Conservation (phyloP, 2,797 vertebrate species). For the Spondyliosoma cantharus region DNA sequence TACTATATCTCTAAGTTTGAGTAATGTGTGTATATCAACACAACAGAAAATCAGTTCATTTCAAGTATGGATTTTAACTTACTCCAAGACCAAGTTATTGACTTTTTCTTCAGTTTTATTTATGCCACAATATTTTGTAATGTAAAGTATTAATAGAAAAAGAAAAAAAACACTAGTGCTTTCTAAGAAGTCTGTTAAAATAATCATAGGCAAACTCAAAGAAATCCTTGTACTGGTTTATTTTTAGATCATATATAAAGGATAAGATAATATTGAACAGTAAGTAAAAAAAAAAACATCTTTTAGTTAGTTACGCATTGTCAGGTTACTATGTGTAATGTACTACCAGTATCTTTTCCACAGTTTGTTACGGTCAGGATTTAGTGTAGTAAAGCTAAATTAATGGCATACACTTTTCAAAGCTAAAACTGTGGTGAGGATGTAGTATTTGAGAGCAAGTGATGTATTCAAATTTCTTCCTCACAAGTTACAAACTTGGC, state of each 20-base stretch:
- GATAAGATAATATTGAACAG: neutral
- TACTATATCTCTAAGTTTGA: too few relatives aligned
- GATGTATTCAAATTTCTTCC: neutral
- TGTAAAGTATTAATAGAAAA: too few relatives aligned
- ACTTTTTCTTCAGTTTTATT: neutral
- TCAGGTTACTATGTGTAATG: neutral
- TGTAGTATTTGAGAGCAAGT: neutral
- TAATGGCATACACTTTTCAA: neutral
- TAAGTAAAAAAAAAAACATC: neutral
- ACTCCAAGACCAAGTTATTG: neutral
- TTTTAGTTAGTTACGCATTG: neutral
- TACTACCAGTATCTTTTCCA: too few relatives aligned
- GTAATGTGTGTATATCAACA: neutral
- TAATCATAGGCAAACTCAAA: neutral
- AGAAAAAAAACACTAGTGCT: too few relatives aligned
- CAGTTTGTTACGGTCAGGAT: neutral
- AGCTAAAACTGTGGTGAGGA: neutral
- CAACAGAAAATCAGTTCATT: neutral
- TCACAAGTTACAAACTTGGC: neutral
- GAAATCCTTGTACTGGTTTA: neutral
- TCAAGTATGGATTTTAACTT: neutral
- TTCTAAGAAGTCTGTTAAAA: neutral
- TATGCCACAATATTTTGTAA: neutral
- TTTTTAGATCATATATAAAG: neutral
- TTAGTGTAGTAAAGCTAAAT: neutral